These are phyloP conservation scores for Sclerurus mexicanus DNA, from an alignment of 2,113 vertebrate species.

Conservation along the genomic window DNA sequence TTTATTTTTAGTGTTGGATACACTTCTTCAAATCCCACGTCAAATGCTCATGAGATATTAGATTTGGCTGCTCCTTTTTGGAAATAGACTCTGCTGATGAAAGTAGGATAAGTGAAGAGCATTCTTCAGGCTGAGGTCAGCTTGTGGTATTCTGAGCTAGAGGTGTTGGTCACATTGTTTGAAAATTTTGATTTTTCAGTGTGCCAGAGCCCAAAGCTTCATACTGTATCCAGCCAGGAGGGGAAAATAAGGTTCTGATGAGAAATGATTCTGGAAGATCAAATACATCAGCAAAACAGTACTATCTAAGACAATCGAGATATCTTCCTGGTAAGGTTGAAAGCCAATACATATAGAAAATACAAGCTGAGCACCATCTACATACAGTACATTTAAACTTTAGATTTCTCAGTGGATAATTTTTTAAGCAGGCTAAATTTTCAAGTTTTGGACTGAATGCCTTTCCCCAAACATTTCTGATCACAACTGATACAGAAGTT, in stretches of 20 bases:
- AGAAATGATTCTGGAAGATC: constrained; percentile 77
- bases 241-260: constrained; percentile 78
- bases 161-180: neutral
- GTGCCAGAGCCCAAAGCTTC: constrained; percentile 58
- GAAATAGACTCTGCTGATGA: neutral
- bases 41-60: neutral
- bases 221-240: constrained; percentile 7
- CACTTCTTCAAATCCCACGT: neutral
- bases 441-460: neutral
- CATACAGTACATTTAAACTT: neutral
- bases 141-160: neutral
- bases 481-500: neutral
- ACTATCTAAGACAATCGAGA: constrained; percentile 92
- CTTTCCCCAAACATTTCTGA: neutral
- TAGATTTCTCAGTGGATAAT: neutral
- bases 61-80: neutral
- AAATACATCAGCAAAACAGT: constrained; percentile 84
- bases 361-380: neutral
- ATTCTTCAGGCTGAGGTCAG: neutral
- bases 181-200: constrained; percentile 46
- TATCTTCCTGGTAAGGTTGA: constrained; percentile 88
- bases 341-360: neutral
- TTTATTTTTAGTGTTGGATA: neutral
- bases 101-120: neutral
- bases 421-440: neutral